phyloP scores from a whole-genome alignment of 2,888 invertebrate genomes.

The Cenopis cana region DNA sequence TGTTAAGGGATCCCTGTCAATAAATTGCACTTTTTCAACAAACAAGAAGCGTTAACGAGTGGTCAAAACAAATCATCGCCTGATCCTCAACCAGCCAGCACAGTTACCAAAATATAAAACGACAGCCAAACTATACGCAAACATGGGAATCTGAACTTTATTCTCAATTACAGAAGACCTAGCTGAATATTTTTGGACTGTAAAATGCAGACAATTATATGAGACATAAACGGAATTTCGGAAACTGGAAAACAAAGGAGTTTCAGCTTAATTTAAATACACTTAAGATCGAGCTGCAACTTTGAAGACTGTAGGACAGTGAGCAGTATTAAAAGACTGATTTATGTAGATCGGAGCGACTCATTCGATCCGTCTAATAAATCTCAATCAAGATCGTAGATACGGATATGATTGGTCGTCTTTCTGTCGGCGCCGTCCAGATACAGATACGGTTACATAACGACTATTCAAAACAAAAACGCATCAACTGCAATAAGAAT shows the following conservation, averaged over 20 bases:
- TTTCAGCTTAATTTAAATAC: slow-evolving; percentile 17
- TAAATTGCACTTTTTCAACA: slow-evolving; percentile 41
- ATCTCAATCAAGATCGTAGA: slow-evolving; percentile 81
- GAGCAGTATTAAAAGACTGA: slow-evolving; percentile 46
- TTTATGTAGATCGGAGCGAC: slow-evolving; percentile 61
- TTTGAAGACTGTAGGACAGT: slow-evolving; percentile 14
- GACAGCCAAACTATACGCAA: neutral
- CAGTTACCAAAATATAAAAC: slow-evolving; percentile 48
- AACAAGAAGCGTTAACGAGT: slow-evolving; percentile 65
- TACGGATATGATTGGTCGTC: slow-evolving; percentile 69
- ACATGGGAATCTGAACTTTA: slow-evolving; percentile 15
- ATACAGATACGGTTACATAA: slow-evolving; percentile 56
- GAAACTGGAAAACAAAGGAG: slow-evolving; percentile 16
- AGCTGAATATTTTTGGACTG: slow-evolving; percentile 2
- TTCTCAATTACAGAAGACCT: neutral
- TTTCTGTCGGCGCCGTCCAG: slow-evolving; percentile 68
- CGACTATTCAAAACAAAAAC: slow-evolving; percentile 33
- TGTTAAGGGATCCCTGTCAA: slow-evolving; percentile 6
- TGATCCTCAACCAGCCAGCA: slow-evolving; percentile 58
- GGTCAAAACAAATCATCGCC: slow-evolving; percentile 67
- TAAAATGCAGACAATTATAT: slow-evolving; percentile 11
- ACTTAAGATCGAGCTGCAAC: slow-evolving; percentile 10
- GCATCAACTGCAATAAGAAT: slow-evolving; percentile 7
- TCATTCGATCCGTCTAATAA: slow-evolving; percentile 73
- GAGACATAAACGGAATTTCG: neutral